Conservation (phyloP, 2,888 invertebrate genomes). For the Melipona beecheii region DNA sequence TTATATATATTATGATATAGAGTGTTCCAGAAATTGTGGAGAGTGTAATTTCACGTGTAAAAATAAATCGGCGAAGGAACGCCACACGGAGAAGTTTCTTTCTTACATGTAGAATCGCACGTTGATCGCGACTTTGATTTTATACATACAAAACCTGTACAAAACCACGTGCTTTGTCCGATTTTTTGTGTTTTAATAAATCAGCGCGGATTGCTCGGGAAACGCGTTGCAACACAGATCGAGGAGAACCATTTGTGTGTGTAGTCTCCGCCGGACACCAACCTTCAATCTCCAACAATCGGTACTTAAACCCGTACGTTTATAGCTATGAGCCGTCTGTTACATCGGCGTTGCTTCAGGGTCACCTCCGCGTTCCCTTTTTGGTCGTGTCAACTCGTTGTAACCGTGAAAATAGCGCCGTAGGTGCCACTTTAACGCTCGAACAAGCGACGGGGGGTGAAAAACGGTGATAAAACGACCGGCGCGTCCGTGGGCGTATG, state of each 20-base stretch:
- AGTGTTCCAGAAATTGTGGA: too few species aligned
- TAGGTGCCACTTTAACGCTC: slow-evolving; percentile 1
- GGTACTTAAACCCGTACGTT: slow-evolving; percentile 4
- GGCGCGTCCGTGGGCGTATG: slow-evolving; percentile 56
- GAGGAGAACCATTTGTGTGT: background rate
- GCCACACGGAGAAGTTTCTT: too few species aligned
- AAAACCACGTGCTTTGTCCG: too few species aligned
- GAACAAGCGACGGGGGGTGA: background rate
- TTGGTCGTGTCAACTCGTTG: slow-evolving; percentile 19
- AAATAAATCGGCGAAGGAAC: too few species aligned
- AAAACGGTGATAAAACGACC: slow-evolving; percentile 22
- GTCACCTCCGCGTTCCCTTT: slow-evolving; percentile 24
- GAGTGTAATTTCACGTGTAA: too few species aligned
- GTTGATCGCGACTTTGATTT: too few species aligned
- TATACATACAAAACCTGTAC: too few species aligned
- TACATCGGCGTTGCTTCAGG: slow-evolving; percentile 8
- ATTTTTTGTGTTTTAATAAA: too few species aligned
- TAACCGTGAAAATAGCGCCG: slow-evolving; percentile 40
- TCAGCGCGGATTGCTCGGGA: too few species aligned
- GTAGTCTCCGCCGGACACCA: background rate
- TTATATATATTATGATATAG: too few species aligned
- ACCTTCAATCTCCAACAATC: background rate
- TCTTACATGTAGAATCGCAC: too few species aligned
- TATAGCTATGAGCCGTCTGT: slow-evolving; percentile 7
- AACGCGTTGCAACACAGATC: background rate